Evolutionary conservation across 1,140 invertebrate genomes (phyloP), one percentile per base, ranked within the genome.

Genomic region (Papilio polytes): DNA sequence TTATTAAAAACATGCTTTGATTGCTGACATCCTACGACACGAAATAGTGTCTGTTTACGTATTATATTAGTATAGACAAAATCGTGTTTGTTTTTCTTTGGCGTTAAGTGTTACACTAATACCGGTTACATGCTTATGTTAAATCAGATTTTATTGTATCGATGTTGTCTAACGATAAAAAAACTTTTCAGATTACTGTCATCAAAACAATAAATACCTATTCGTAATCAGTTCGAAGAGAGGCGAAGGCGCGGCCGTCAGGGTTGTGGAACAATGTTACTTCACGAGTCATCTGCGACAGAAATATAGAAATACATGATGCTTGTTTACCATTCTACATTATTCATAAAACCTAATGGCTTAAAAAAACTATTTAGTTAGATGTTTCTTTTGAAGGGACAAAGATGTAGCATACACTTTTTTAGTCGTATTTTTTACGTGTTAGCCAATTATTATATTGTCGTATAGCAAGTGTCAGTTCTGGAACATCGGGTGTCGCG

Each of bases 261-360:
- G 80, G 83, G 84, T 87, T 84, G 86, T 80, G 74, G 79, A 82
- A 87, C 87, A 88, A 88, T 88, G 83, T 84, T 80, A 80, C 80
- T 70, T 85, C 86, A 87, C 88, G 87, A 87, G 85, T 79, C 83
- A 84, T 59, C 86, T 85, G 70, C 79, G 74, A 81, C 53, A 56
- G n/a, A 56, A 20, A 53, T n/a, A 53, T 53, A 48, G 46, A 12
- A 8, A 15, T 48, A 48, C 46, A 48, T 8, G 46, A 48, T 0
- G 1, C 53, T 56, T 8, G 53, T 56, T 15, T 56, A 56, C 18
- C 1, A 18, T 56, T 20, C 53, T 48, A 48, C 46, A 48, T 3
- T 15, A 3, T 0, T 48, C 12, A 48, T 48, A 15, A 12, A 15
- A 48, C 1, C 13, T 13, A 48, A 48, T 48, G 46, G 46, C 15